Evolutionary conservation across 2,113 vertebrate genomes (phyloP), one percentile per base, ranked within the genome.

Genomic region (Mobula birostris): DNA sequence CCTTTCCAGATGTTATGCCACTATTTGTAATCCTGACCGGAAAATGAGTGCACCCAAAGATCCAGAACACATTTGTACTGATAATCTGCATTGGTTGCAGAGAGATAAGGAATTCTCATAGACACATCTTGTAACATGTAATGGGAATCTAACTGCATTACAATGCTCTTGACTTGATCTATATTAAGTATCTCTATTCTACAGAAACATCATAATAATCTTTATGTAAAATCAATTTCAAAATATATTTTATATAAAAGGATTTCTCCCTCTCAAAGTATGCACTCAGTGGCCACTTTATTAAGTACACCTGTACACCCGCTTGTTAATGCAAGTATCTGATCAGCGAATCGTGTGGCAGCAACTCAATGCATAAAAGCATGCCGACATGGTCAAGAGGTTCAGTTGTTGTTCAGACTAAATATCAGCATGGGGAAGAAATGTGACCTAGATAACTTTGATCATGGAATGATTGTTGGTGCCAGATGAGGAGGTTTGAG

Each of bases 81-180:
- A 32, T 88, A 88, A 88, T 88, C 83, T 88, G 61, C 56, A 61
- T 36, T 66, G 85, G 61, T 32, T 90, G 61, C 58, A 66, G 29
- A 29, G 85, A 32, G 85, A 90, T 90, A 66, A 90, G 85, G 29
- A 63, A 32, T 90, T 66, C 85, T 66, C 7, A 63, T 32, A 66
- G 61, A 90, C 85, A 88, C 56, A n/a, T 90, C 85, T 32, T 17
- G n/a, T 7, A 66, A 32, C 85, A 90, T 6, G 61, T 90, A 90
- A 90, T 90, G 85, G 63, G 61, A 66, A 66, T 90, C 63, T 90
- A 90, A 90, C n/a, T 66, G 85, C 85, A 32, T 90, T 90, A 32
- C 85, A 90, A 66, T 66, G 32, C 63, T 14, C 61, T 66, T 32
- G 85, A 90, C 63, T 66, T 90, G 66, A 90, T 90, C 61, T 66